These are phyloP conservation scores for Eucriotettix oculatus DNA, from an alignment of 2,888 invertebrate genomes.

Conservation along the genomic window DNA sequence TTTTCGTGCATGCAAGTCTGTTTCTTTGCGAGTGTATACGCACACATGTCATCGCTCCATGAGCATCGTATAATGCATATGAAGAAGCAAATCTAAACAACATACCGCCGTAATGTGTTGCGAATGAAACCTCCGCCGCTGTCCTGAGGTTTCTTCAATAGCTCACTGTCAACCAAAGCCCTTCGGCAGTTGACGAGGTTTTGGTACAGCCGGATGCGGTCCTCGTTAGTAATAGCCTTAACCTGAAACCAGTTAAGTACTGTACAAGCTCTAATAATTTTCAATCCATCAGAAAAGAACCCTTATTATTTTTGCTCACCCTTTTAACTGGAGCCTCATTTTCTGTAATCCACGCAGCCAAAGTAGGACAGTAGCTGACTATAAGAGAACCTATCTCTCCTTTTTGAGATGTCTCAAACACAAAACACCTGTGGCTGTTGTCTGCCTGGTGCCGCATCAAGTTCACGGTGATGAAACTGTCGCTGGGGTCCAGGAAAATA, in stretches of 20 bases:
- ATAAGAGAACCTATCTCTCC: conserved; percentile 84
- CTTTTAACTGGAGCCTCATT: conserved; percentile 46
- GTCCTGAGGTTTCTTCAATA: conserved; percentile 69
- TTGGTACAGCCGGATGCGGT: conserved; percentile 71
- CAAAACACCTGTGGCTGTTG: conserved; percentile 60
- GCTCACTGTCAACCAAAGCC: conserved; percentile 65
- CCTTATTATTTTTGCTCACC: conserved; percentile 22
- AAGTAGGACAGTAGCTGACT: conserved; percentile 74
- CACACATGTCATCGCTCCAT: no score
- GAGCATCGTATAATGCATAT: no score
- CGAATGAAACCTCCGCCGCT: conserved; percentile 70
- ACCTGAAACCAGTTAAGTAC: conserved; percentile 19
- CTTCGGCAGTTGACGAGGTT: conserved; percentile 71
- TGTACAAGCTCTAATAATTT: no score
- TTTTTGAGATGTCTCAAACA: conserved; percentile 79
- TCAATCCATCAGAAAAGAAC: no score
- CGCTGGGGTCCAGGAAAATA: conserved; percentile 78
- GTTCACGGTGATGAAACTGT: conserved; percentile 81
- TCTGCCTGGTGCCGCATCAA: conserved; percentile 52
- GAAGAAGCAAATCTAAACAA: no score
- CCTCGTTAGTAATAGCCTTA: conserved; percentile 67
- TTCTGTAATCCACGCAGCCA: conserved; percentile 66
- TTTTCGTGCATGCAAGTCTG: no score
- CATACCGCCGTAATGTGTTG: conserved; percentile 63
- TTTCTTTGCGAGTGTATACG: no score